Evolutionary conservation across 2,113 vertebrate species (phyloP).

Genomic region (Thalassarche chlororhynchos): DNA sequence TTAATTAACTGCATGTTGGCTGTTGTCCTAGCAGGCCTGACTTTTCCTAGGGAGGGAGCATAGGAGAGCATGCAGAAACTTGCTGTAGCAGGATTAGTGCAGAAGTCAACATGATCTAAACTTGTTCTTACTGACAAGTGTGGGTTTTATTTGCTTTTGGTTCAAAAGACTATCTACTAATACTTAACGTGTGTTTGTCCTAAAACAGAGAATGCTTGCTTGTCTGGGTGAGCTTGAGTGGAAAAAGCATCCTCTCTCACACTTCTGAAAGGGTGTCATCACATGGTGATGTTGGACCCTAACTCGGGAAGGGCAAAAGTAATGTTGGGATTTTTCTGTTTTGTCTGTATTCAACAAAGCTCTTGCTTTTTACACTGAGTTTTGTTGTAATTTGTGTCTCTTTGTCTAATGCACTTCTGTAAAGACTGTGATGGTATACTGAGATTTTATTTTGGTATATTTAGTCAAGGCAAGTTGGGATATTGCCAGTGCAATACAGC

Average conservation of each 20-base stretch:
- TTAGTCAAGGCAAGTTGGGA: background rate
- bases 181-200: constrained; percentile 41
- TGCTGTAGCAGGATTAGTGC: constrained; percentile 60
- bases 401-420: background rate
- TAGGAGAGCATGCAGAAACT: constrained; percentile 59
- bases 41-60: constrained; percentile 4
- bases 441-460: background rate
- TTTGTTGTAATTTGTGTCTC: background rate
- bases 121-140: constrained; percentile 11
- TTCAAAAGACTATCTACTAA: constrained; percentile 37
- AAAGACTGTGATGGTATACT: background rate
- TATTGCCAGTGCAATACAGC: background rate
- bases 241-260: background rate
- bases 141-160: constrained; percentile 46
- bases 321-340: background rate
- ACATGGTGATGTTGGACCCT: fast-evolving
- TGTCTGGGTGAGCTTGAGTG: background rate
- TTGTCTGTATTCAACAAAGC: background rate
- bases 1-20: constrained; percentile 65
- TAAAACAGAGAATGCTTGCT: background rate
- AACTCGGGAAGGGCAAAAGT: background rate
- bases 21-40: constrained; percentile 45
- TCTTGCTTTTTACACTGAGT: background rate
- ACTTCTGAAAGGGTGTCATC: background rate
- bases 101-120: constrained; percentile 44